A percentile compares a stretch with the other conserved stretches of the same genome.
Evolutionary conservation across 92 coral and sea anemone genomes (phyloP).

Genomic region (Phenganax marumi): DNA sequence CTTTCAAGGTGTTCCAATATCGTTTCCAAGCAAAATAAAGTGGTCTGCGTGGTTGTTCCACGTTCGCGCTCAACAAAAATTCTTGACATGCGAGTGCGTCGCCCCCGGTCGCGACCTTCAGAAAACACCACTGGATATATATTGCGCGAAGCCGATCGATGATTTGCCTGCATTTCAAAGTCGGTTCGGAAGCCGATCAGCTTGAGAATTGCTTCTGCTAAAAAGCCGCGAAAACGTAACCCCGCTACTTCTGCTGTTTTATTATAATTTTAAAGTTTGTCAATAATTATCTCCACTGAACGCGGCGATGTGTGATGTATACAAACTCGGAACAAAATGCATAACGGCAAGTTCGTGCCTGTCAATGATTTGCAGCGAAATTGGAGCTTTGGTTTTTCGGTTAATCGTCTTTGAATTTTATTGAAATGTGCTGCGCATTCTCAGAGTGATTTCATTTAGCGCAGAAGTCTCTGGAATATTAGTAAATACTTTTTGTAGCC

Average conservation of each 20-base stretch:
- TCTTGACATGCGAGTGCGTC: constrained; percentile 17
- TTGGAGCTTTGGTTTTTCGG: neutral
- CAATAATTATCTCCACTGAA: neutral
- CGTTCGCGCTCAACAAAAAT: neutral
- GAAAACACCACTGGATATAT: neutral
- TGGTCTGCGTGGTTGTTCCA: neutral
- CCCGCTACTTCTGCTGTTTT: constrained; percentile 3
- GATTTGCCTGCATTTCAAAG: too few relatives aligned
- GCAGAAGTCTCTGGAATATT: neutral
- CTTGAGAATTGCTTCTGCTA: neutral
- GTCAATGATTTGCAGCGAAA: neutral
- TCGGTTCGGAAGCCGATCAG: neutral
- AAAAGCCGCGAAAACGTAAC: too few relatives aligned
- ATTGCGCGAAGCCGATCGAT: neutral
- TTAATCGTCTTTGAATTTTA: neutral
- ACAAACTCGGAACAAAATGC: neutral
- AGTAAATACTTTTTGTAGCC: neutral
- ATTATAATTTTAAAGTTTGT: constrained; percentile 1
- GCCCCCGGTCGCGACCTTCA: neutral
- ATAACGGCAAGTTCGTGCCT: neutral
- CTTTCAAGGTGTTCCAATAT: too few relatives aligned
- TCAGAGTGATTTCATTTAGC: neutral
- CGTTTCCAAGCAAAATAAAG: too few relatives aligned
- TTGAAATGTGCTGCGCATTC: too few relatives aligned
- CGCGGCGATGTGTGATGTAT: neutral